Evolutionary conservation across 2,113 vertebrate genomes (phyloP).

Genomic region (Rhineura floridana): DNA sequence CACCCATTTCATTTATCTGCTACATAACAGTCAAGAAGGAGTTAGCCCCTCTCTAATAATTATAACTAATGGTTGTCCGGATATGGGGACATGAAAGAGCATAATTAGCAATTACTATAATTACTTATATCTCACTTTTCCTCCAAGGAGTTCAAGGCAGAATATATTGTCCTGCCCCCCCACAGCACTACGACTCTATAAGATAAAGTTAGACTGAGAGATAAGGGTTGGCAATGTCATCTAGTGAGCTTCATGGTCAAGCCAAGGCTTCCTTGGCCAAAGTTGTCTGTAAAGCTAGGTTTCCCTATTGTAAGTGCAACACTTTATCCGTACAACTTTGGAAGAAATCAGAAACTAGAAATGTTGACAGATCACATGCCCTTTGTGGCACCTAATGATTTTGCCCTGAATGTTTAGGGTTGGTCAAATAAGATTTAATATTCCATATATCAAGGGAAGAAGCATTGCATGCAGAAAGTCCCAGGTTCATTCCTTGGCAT

Average conservation of each 20-base stretch:
- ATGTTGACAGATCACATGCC: background rate
- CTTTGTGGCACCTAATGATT: background rate
- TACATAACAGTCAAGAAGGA: background rate
- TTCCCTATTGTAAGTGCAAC: background rate
- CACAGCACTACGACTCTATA: background rate
- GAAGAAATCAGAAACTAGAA: background rate
- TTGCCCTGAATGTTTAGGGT: background rate
- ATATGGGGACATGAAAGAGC: background rate
- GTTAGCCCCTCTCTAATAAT: background rate
- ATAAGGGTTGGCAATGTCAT: background rate
- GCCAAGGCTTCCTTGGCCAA: background rate
- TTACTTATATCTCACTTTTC: background rate
- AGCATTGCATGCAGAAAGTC: background rate
- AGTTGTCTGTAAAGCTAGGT: background rate
- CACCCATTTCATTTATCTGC: background rate
- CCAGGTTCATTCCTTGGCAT: background rate
- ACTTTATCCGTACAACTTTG: background rate
- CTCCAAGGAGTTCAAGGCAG: background rate
- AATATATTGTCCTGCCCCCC: too few species aligned
- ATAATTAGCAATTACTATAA: background rate
- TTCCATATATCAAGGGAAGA: background rate
- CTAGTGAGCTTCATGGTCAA: background rate
- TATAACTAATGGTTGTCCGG: background rate
- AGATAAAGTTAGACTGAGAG: background rate
- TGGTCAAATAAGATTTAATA: slow-evolving; percentile 31